A percentile compares a stretch with the other conserved stretches of the same genome.
Conservation (phyloP, 2,797 vertebrate genomes). For the Danionella dracula region DNA sequence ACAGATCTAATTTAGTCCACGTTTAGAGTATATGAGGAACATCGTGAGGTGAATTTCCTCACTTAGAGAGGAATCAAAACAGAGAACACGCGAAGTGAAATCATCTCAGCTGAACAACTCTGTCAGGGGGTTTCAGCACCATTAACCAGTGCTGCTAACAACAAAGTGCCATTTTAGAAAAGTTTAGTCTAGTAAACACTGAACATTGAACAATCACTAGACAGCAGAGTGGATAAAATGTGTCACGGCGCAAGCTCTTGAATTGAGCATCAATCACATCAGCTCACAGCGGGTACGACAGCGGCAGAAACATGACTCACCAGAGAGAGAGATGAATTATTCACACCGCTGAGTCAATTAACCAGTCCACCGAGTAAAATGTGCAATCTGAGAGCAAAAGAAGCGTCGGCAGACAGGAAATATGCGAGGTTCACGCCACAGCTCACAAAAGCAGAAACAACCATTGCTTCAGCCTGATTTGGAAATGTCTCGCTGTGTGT, state of each 20-base stretch:
- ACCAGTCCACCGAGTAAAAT: slow-evolving; percentile 29
- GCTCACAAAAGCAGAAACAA: not conserved
- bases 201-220: not conserved
- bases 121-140: not conserved
- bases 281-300: slow-evolving; percentile 42
- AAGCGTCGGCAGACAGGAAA: not conserved
- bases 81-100: not conserved
- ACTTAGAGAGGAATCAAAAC: slow-evolving; percentile 52
- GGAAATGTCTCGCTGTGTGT: not conserved
- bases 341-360: slow-evolving; percentile 51
- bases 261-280: slow-evolving; percentile 18
- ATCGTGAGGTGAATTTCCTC: slow-evolving; percentile 58
- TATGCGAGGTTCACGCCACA: not conserved
- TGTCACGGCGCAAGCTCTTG: not conserved
- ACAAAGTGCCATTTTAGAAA: not conserved
- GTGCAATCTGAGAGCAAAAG: not conserved
- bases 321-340: slow-evolving; percentile 58
- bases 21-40: slow-evolving; percentile 43
- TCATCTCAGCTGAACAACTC: not conserved
- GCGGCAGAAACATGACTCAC: slow-evolving; percentile 49
- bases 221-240: not conserved
- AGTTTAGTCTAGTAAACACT: not conserved
- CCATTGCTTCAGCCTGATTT: not conserved
- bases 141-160: not conserved
- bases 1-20: slow-evolving; percentile 62